Percentiles rank a stretch among this genome's conserved stretches.
Conservation (phyloP, 1,140 invertebrate genomes). For the Meloidogyne hapla region DNA sequence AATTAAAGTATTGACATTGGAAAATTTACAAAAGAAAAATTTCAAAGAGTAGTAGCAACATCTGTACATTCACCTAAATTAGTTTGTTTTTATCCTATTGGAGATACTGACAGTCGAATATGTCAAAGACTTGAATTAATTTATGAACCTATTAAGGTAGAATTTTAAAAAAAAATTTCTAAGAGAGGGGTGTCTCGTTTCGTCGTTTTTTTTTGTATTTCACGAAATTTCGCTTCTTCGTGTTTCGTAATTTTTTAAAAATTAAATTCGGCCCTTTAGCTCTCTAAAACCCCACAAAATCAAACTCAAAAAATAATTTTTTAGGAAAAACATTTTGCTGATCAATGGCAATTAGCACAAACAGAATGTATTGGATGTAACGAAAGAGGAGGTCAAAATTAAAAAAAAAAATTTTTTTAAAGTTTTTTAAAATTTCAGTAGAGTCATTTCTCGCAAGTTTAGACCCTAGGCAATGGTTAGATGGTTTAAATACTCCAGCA, state of each 20-base stretch:
- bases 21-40: neutral
- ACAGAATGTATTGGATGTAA: constrained; percentile 27
- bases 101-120: constrained; percentile 38
- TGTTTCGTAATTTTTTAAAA: too few relatives aligned
- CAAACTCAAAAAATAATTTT: too few relatives aligned
- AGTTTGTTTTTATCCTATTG: constrained; percentile 53
- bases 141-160: constrained; percentile 32
- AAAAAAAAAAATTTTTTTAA: neutral
- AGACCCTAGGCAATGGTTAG: constrained; percentile 48
- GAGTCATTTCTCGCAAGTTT: constrained; percentile 25
- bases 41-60: constrained; percentile 29
- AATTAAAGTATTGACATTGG: neutral
- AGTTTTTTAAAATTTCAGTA: neutral
- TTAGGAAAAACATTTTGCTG: constrained; percentile 18
- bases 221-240: too few relatives aligned
- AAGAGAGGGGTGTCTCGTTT: neutral
- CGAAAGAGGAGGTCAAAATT: constrained; percentile 17
- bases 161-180: neutral
- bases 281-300: too few relatives aligned
- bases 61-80: constrained; percentile 32
- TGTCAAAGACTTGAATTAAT: constrained; percentile 49
- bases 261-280: neutral
- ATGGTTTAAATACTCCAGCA: constrained; percentile 48
- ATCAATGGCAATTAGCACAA: constrained; percentile 21
- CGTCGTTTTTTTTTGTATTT: too few relatives aligned